Conservation (phyloP, 2,797 vertebrate genomes). For the Lagorchestes hirsutus region DNA sequence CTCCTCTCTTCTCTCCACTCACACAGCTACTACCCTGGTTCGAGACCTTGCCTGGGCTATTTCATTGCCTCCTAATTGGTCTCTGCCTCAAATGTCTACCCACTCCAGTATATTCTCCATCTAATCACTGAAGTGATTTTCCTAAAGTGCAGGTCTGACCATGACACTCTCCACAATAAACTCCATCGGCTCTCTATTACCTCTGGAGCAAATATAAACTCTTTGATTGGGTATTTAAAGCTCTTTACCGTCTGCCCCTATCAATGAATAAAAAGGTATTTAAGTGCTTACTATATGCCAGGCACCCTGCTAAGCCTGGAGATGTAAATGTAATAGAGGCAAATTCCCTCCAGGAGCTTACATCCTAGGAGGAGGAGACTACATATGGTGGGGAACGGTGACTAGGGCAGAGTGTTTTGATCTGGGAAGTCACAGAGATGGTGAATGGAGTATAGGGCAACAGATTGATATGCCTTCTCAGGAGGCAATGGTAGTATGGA, state of each 20-base stretch:
- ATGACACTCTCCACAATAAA: neutral
- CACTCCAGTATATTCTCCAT: neutral
- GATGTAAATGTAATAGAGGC: neutral
- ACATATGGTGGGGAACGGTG: neutral
- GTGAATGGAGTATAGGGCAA: neutral
- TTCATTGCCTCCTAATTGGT: neutral
- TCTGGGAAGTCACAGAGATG: neutral
- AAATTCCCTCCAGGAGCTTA: neutral
- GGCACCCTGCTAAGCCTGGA: neutral
- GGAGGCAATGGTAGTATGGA: neutral
- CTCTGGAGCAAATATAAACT: neutral
- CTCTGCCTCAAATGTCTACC: neutral
- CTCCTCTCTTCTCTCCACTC: neutral
- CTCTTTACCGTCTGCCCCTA: neutral
- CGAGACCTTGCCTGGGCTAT: neutral
- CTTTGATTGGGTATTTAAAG: neutral
- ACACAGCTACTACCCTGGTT: neutral
- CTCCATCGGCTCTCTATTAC: neutral
- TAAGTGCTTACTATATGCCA: neutral
- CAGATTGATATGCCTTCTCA: neutral
- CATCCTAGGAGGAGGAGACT: neutral
- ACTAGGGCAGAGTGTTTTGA: neutral
- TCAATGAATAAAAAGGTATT: neutral
- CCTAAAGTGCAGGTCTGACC: neutral
- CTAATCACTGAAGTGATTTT: neutral